Base-by-base conservation (phyloP, 2,797 vertebrate species). In the Periophthalmus magnuspinnatus region DNA sequence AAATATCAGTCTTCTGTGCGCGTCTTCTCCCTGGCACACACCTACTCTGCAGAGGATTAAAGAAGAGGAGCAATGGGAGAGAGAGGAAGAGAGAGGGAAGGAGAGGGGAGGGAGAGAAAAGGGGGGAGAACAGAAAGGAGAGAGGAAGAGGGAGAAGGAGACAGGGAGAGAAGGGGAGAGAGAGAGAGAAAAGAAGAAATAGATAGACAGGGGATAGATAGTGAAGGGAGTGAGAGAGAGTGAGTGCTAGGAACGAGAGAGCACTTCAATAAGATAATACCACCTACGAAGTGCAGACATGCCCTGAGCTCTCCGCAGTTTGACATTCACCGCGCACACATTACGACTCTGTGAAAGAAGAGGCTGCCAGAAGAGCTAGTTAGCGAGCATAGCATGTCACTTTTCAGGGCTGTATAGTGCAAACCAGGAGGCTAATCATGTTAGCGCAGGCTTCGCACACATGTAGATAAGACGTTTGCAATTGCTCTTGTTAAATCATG, bases 41-140 rank as follows among this genome's bases (percentile, higher is more conserved):
- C 83, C 88, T 88, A 68, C 80, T 83, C 81, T 86, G 86, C 84
- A 84, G 83, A 78, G 85, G 89, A 90, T 90, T 90, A 88, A 84
- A 83, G 76, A 80, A 63, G 71, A 70, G 69, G 70, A 81, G 70
- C 56, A 68, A 65, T 77, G 48, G 65, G 68, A 80, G 69, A 83
- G 80, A 77, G 70, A 81, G 81, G 6, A 34, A 36, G 34, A 36
- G 34, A 36, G 34, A 10, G 13, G 6, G 36, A 36, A 36, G 9
- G 6, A 36, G 36, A 36, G 9, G 1, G 8, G 36, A 9, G 36
- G 36, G 36, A 36, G 7, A 5, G 1, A 8, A 5, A 6, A 7
- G 6, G 34, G 7, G 5, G 5, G 34, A 5, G 34, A 36, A n/a
- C n/a, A n/a, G n/a, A n/a, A n/a, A 8, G 7, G 5, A 36, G 34